Conservation (phyloP, 1,140 invertebrate genomes). For the Hermetia illucens region DNA sequence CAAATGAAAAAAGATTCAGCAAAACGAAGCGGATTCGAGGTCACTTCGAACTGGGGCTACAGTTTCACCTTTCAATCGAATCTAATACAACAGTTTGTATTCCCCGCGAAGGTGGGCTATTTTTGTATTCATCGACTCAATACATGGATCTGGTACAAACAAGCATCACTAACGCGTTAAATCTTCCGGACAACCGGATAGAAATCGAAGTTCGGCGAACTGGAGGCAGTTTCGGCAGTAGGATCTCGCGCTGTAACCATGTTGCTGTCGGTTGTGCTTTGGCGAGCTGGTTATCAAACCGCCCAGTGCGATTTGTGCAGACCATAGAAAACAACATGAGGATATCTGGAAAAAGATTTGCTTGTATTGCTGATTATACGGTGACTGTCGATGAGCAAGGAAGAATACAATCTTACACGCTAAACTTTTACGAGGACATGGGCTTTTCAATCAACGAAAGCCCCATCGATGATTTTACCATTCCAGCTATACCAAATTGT, state of each 20-base stretch:
- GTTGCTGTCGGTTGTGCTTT: slow-evolving; percentile 45
- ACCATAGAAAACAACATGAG: slow-evolving; percentile 51
- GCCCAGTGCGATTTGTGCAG: slow-evolving; percentile 48
- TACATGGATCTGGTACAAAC: slow-evolving; percentile 52
- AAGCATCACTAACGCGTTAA: slow-evolving; percentile 40
- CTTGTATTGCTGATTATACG: slow-evolving; percentile 35
- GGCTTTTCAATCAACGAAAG: slow-evolving; percentile 45
- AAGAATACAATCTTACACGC: slow-evolving; percentile 49
- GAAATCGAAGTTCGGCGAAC: slow-evolving; percentile 46
- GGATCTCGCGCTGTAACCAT: slow-evolving; percentile 40
- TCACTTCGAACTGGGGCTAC: slow-evolving; percentile 24
- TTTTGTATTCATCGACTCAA: slow-evolving; percentile 45
- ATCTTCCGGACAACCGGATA: slow-evolving; percentile 38
- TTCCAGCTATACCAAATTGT: slow-evolving; percentile 38
- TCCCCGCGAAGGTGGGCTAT: slow-evolving; percentile 44
- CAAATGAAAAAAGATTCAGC: too few relatives aligned
- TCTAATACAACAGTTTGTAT: slow-evolving; percentile 43
- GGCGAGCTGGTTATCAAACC: slow-evolving; percentile 41
- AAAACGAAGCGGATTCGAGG: slow-evolving; percentile 9
- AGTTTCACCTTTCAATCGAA: slow-evolving; percentile 45
- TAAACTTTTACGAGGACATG: slow-evolving; percentile 44
- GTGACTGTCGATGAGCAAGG: slow-evolving; percentile 48
- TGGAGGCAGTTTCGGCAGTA: slow-evolving; percentile 58
- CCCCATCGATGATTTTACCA: slow-evolving; percentile 23
- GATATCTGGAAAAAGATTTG: slow-evolving; percentile 43